Evolutionary conservation across 1,140 invertebrate genomes (phyloP).

Genomic region (Heterodera schachtii): DNA sequence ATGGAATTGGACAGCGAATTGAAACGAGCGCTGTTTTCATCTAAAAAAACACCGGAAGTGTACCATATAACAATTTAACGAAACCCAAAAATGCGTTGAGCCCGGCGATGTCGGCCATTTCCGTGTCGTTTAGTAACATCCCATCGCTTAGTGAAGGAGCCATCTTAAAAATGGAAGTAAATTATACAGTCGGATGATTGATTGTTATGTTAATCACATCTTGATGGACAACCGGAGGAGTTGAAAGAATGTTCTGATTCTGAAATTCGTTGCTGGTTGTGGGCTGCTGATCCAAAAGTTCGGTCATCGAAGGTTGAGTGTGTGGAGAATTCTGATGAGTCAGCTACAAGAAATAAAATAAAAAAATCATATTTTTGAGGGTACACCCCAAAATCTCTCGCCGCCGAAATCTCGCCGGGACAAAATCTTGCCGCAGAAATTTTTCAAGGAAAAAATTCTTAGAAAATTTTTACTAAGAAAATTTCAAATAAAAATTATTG

Average conservation of each 20-base stretch:
- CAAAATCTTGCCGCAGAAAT: too few relatives aligned
- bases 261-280: background rate
- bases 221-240: background rate
- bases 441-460: too few relatives aligned
- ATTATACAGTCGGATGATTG: background rate
- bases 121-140: slow-evolving; percentile 13
- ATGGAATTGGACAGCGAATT: background rate
- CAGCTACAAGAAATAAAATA: background rate
- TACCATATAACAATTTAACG: too few relatives aligned
- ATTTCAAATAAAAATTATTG: too few relatives aligned
- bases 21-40: slow-evolving; percentile 1
- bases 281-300: too few relatives aligned
- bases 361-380: too few relatives aligned
- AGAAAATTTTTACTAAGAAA: too few relatives aligned
- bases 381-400: too few relatives aligned
- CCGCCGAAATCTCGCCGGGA: too few relatives aligned
- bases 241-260: background rate
- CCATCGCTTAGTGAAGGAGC: background rate
- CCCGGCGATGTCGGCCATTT: slow-evolving; percentile 19
- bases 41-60: background rate
- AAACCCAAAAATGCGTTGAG: slow-evolving; percentile 15
- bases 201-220: background rate
- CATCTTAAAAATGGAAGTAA: background rate
- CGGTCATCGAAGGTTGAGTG: background rate
- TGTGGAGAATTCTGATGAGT: background rate